Evolutionary conservation across 1,140 invertebrate species (phyloP), one percentile per base, ranked within the genome.

Genomic region (Carcinoscorpius rotundicauda): DNA sequence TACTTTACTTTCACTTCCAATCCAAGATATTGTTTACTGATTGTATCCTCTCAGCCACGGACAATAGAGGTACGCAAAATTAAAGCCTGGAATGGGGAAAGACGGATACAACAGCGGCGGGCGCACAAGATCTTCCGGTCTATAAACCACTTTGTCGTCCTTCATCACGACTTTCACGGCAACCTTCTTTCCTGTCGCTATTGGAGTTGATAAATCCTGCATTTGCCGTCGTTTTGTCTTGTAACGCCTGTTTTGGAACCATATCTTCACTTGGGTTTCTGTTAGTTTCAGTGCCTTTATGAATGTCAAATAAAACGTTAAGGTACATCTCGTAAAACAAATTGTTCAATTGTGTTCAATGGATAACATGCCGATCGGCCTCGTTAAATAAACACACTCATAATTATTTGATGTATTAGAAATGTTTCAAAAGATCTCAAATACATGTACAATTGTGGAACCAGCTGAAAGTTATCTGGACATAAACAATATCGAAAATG

Each of bases 211-310:
- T 29, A 29, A 29, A 29, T 83, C 82, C 69, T 85, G 84, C 3
- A 79, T 77, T 67, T 83, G 80, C 60, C 84, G 75, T 29, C 29
- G 29, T 73, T 86, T 86, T 68, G 80, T 81, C 73, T 86, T 86
- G 75, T 86, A 86, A 6, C 84, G 80, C 72, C 85, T 84, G 72
- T 86, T 86, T 73, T 85, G 83, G 73, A 71, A 98, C 95, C 95
- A 98, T 74, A 98, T 98, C 86, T 98, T 98, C 60, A 98, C 94
- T 91, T 98, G 84, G 56, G 80, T 81, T 49, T 79, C 76, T 60
- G 79, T 78, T 52, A 81, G 70, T 61, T 80, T 78, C 48, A 81
- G 75, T 4, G 72, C 76, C 56, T 29, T 29, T 29, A 29, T 29
- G 29, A 29, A 29, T 29, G 29, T 29, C 0, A 29, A 29, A 29